Evolutionary conservation across 1,140 invertebrate genomes (phyloP), one percentile per base, ranked within the genome.

Genomic region (Drosophila athabasca): DNA sequence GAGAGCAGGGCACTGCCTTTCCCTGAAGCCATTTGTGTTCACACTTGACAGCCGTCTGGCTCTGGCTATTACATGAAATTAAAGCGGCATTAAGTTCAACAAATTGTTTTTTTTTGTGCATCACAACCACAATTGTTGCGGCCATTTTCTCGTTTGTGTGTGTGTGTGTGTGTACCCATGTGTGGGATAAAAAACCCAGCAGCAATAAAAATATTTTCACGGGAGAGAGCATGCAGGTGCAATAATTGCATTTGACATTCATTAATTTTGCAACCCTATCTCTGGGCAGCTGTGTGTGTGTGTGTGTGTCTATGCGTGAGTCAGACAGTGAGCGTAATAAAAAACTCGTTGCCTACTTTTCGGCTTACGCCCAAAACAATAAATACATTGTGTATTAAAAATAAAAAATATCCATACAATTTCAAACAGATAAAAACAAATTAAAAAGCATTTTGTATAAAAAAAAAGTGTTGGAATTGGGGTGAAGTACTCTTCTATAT

Each of bases 231-330:
- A 87, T 82, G 81, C 81, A 85, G 82, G 78, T 85, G 81, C 62
- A 74, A 75, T 87, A 87, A 85, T 87, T 87, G 74, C 82, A 84
- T 77, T 84, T 87, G 77, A 76, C 67, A 80, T 80, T 76, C 82
- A 84, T 87, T 87, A 84, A 84, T 87, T 69, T 84, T 85, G 66
- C 31, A 61, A 45, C 26, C 41, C 22, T 52, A 51, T 51, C 17
- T 19, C n/a, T n/a, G n/a, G 26, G 7, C 6, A 7, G 26, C 8
- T 35, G 11, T 29, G 46, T 26, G 26, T 48, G 44, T 11, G 43
- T 19, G 55, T 45, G 60, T 39, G 50, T 50, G 45, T 44, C 44
- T 13, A 15, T 48, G 54, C 44, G 39, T 22, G 62, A 26, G 24
- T 8, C 24, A 55, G 22, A 35, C 13, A 55, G 11, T 39, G 13